Evolutionary conservation across 2,797 vertebrate species (phyloP), one percentile per base, ranked within the genome.

Genomic region (Columba guinea): DNA sequence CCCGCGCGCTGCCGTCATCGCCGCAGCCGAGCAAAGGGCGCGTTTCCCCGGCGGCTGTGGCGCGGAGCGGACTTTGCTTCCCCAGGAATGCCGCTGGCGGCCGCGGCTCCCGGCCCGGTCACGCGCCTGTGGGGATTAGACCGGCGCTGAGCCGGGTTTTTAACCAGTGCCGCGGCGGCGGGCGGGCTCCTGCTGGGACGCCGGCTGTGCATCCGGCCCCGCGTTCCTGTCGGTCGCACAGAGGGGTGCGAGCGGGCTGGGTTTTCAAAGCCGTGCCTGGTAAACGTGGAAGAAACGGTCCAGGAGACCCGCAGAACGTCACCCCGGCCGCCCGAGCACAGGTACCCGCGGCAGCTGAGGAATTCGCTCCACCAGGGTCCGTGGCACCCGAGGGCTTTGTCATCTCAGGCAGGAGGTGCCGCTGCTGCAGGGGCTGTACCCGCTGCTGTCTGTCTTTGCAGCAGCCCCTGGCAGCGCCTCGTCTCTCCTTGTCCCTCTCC

Each of bases 11-110:
- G 26, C 15, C 26, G 24, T 15, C 51, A 9, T 8, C 26, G 4
- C 51, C 26, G 14, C 26, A 14, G 9, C 37, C 8, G 95, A 86
- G 67, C 95, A 94, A 96, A 96, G 95, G 51, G 89, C 95, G 63
- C 60, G 90, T 95, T 96, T 86, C 95, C 62, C 84, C 76, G 94
- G 56, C 55, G 7, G 87, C 64, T 9, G 2, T 1, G 44, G n/a
- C 56, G 62, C 53, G 18, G 24, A 64, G 79, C 0, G 94, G 93
- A 94, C 95, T 96, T 97, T 95, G 95, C 48, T 86, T 91, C 39
- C 59, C 9, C 55, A 78, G 87, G 87, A 95, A 95, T 86, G 88
- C 87, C 0, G 1, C 24, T 37, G 63, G n/a, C 5, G 13, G 88
- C 41, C 2, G 44, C 49, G 83, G 86, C 91, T 90, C 89, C 89